phyloP scores from a whole-genome alignment of 2,888 invertebrate species.

The Taenaris catops region DNA sequence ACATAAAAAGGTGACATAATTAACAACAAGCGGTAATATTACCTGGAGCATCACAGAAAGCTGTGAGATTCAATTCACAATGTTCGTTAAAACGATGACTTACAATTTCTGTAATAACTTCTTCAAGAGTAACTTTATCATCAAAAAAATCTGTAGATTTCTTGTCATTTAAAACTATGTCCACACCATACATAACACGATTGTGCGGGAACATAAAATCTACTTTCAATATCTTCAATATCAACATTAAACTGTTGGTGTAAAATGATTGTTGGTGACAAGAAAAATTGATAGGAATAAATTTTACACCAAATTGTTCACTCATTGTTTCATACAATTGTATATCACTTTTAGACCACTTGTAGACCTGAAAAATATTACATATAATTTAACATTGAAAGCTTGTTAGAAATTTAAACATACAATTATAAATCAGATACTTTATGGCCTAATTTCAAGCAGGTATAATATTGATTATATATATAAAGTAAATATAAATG shows the following conservation, averaged over 20 bases:
- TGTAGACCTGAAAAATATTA: constrained; percentile 46
- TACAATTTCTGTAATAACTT: constrained; percentile 48
- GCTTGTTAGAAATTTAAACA: no score
- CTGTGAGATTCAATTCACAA: constrained; percentile 52
- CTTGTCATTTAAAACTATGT: constrained; percentile 58
- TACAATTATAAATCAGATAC: no score
- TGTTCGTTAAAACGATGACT: constrained; percentile 46
- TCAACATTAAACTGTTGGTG: constrained; percentile 47
- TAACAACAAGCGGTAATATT: no score
- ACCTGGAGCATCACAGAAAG: constrained; percentile 57
- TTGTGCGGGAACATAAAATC: constrained; percentile 60
- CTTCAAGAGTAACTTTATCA: constrained; percentile 40
- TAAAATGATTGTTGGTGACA: no score
- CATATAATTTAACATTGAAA: no score
- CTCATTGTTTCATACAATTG: constrained; percentile 46
- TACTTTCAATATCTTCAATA: constrained; percentile 48
- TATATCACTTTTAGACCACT: constrained; percentile 42
- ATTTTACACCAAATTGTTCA: constrained; percentile 38
- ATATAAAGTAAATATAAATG: no score
- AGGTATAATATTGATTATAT: no score
- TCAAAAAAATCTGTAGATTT: constrained; percentile 50
- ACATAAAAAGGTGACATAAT: constrained; percentile 26
- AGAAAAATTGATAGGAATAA: constrained; percentile 52
- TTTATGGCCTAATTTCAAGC: no score
- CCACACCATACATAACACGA: constrained; percentile 54